Evolutionary conservation across 1,140 invertebrate species (phyloP), one percentile per base, ranked within the genome.

Genomic region (Galendromus occidentalis): DNA sequence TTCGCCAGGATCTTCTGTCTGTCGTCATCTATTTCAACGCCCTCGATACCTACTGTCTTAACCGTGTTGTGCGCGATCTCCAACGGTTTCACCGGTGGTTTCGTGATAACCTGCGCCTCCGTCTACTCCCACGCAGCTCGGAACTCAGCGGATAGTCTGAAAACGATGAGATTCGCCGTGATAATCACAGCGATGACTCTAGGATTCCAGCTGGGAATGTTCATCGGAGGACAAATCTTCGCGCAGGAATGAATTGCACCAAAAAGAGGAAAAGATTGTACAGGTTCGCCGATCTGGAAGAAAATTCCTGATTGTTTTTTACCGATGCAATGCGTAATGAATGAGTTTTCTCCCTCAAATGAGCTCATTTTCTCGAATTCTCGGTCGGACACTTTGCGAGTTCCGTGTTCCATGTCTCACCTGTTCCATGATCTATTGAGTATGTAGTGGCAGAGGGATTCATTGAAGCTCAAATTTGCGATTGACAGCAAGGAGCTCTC

Each of bases 401-500:
- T n/a, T n/a, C n/a, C n/a, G n/a, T n/a, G n/a, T n/a, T n/a, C n/a
- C n/a, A n/a, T n/a, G n/a, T n/a, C n/a, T n/a, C n/a, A n/a, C n/a
- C n/a, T n/a, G n/a, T n/a, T n/a, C n/a, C n/a, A n/a, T n/a, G n/a
- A n/a, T n/a, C 51, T 25, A 9, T 59, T 25, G 33, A 59, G 51
- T 20, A 59, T 25, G 14, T 59, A 1, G 25, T 59, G 51, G 9
- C 51, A 59, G 17, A 59, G 22, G 9, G 14, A 29, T 25, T 59
- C 51, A 59, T 59, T 59, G 22, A 20, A 59, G 20, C 20, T 59
- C 22, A 33, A 59, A 59, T 22, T 22, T 59, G 22, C n/a, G n/a
- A 44, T 69, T 18, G 68, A 69, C 44, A 42, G 66, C 7, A 64
- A 66, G 30, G 18, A 69, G 12, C 63, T 59, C 7, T 55, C 64